These are phyloP conservation scores for Caenorhabditis angaria DNA, from an alignment of 2,888 invertebrate species.

Conservation along the genomic window DNA sequence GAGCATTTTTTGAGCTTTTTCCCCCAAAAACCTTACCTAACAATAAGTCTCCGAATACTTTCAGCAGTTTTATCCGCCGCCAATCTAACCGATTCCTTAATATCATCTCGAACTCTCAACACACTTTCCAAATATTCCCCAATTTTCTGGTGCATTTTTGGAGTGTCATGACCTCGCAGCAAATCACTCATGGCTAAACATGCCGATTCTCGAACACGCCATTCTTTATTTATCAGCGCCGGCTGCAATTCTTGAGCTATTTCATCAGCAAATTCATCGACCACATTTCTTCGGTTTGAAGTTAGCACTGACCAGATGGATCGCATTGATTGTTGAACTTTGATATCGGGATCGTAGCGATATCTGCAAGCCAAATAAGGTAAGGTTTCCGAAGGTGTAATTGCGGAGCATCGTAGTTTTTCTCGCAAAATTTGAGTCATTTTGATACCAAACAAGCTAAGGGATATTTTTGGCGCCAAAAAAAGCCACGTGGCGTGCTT, in stretches of 20 bases:
- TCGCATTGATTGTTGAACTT: constrained; percentile 90
- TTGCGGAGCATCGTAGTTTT: background rate
- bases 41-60: constrained; percentile 70
- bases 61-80: constrained; percentile 74
- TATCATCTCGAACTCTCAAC: constrained; percentile 91
- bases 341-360: constrained; percentile 91
- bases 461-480: no score
- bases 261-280: constrained; percentile 83
- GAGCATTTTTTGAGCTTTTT: constrained; percentile 9
- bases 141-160: constrained; percentile 73
- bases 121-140: constrained; percentile 83
- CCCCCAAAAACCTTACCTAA: constrained; percentile 1
- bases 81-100: constrained; percentile 78
- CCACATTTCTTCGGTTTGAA: constrained; percentile 84
- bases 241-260: constrained; percentile 83
- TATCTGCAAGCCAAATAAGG: constrained; percentile 74
- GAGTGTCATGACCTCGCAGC: constrained; percentile 78
- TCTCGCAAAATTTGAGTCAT: background rate
- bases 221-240: constrained; percentile 85
- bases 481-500: no score
- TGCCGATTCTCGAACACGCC: constrained; percentile 88
- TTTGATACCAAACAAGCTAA: no score
- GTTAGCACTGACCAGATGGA: constrained; percentile 93
- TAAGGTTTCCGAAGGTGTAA: background rate
- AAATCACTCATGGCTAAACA: constrained; percentile 86